Evolutionary conservation across 2,797 vertebrate genomes (phyloP).

Genomic region (Lepus oiostolus): DNA sequence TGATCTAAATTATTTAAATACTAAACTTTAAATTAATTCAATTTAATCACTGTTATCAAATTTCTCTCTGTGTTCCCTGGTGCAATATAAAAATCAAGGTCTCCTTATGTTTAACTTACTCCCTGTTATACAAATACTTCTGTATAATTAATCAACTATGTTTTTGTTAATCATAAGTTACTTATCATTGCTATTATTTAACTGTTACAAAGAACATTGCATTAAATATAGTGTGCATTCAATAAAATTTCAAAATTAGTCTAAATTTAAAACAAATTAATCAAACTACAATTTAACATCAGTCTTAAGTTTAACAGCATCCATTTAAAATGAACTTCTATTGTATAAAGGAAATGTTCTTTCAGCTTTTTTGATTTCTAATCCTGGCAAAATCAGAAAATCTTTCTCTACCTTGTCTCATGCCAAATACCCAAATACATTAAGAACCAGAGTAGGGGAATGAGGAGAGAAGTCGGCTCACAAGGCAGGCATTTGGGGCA

Average conservation of each 20-base stretch:
- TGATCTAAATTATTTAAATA: slow-evolving; percentile 17
- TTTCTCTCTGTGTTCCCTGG: not conserved
- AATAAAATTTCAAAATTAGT: slow-evolving; percentile 58
- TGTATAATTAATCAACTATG: slow-evolving; percentile 50
- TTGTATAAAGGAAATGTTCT: not conserved
- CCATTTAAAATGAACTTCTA: slow-evolving; percentile 61
- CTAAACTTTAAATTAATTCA: slow-evolving; percentile 31
- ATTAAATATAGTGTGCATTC: slow-evolving; percentile 27
- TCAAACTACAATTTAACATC: slow-evolving; percentile 41
- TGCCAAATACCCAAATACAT: not conserved
- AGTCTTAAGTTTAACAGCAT: slow-evolving; percentile 36
- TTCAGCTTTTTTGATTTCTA: not conserved
- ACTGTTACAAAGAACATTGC: slow-evolving; percentile 18
- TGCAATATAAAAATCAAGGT: not conserved
- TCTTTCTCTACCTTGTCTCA: not conserved
- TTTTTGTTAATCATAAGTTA: slow-evolving; percentile 45
- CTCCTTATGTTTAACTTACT: slow-evolving; percentile 35
- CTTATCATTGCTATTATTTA: slow-evolving; percentile 49
- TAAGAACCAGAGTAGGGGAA: not conserved
- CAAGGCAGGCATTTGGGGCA: too few relatives aligned
- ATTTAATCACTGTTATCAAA: slow-evolving; percentile 18
- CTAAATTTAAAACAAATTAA: slow-evolving; percentile 54
- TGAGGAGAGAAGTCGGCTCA: too few relatives aligned
- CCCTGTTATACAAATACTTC: not conserved
- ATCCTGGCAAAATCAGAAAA: not conserved